Conservation (phyloP, 2,113 vertebrate genomes). For the Ploceus nigricollis region DNA sequence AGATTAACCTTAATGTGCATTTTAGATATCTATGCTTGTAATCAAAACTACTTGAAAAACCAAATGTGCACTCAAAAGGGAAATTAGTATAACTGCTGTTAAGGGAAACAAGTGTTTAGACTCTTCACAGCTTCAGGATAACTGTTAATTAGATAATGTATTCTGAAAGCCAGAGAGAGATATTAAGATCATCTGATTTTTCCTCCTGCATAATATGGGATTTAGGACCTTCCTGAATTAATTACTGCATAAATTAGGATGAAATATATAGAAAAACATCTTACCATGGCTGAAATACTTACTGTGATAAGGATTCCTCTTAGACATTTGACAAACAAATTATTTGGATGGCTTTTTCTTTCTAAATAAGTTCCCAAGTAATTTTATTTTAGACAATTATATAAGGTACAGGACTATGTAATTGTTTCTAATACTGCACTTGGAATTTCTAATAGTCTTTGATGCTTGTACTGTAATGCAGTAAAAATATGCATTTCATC, state of each 20-base stretch:
- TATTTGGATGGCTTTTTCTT: neutral
- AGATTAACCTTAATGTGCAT: constrained; percentile 53
- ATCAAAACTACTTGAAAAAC: constrained; percentile 65
- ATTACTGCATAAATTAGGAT: constrained; percentile 13
- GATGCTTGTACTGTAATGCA: neutral
- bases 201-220: neutral
- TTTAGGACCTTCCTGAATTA: constrained; percentile 26
- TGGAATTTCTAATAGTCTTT: neutral
- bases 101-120: constrained; percentile 69
- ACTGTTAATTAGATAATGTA: constrained; percentile 53
- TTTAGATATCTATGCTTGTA: constrained; percentile 56
- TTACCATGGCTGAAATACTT: neutral
- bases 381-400: neutral
- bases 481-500: neutral
- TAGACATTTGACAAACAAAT: neutral
- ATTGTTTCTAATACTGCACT: neutral
- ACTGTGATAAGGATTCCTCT: neutral
- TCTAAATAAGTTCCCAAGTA: neutral
- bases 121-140: constrained; percentile 69
- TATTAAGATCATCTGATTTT: constrained; percentile 28
- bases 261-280: neutral
- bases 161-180: constrained; percentile 36
- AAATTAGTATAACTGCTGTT: constrained; percentile 68
- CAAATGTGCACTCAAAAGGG: constrained; percentile 68
- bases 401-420: neutral